These are phyloP conservation scores for Poecilia wingei DNA, from an alignment of 2,797 vertebrate species.

Conservation along the genomic window DNA sequence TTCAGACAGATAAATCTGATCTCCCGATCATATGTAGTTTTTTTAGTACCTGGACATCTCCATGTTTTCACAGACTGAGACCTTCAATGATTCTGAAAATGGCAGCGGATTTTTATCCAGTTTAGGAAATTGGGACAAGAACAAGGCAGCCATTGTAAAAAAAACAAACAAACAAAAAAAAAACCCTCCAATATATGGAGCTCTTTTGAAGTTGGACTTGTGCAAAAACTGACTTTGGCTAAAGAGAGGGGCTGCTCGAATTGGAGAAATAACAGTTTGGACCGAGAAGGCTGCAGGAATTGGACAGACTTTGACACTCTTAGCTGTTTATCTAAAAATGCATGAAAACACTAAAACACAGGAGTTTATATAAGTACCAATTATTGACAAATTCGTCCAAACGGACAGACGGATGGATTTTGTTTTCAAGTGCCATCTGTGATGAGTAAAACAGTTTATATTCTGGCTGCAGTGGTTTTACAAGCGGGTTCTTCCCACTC, in stretches of 20 bases:
- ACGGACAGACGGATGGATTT: slow-evolving; percentile 7
- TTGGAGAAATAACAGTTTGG: slow-evolving; percentile 8
- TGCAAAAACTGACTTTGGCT: slow-evolving; percentile 4
- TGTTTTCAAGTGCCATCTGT: slow-evolving; percentile 12
- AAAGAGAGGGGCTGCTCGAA: neutral
- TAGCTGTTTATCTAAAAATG: slow-evolving; percentile 5
- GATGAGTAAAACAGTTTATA: slow-evolving; percentile 10
- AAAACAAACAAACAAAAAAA: neutral
- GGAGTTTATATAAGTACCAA: slow-evolving; percentile 23
- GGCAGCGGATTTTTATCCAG: neutral
- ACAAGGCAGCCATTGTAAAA: neutral
- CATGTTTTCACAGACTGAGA: neutral
- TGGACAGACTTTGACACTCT: slow-evolving; percentile 1
- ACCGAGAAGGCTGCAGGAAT: neutral
- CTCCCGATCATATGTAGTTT: neutral
- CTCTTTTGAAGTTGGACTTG: neutral
- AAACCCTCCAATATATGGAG: neutral
- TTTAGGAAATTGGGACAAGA: neutral
- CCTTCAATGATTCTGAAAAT: neutral
- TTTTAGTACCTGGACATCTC: neutral
- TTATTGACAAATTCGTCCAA: slow-evolving; percentile 4
- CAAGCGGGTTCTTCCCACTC: slow-evolving; percentile 1
- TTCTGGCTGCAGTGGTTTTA: slow-evolving; percentile 4
- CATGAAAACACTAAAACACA: slow-evolving; percentile 10
- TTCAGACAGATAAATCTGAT: neutral